These are phyloP conservation scores for Chaetoderma sp. DNA, from an alignment of 2,888 invertebrate species.

Conservation along the genomic window DNA sequence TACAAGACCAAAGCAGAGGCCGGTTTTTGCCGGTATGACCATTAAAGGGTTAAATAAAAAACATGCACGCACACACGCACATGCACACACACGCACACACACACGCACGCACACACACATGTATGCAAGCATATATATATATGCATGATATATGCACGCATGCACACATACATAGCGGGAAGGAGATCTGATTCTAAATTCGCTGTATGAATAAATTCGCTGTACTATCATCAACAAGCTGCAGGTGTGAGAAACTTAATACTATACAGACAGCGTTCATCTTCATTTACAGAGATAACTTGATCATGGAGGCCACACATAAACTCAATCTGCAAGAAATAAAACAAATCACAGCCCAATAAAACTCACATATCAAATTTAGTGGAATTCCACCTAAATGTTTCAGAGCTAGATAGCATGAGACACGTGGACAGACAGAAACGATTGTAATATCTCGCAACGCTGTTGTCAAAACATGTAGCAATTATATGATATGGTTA, in stretches of 20 bases:
- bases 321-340: slow-evolving; percentile 53
- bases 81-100: not conserved
- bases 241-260: slow-evolving; percentile 59
- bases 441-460: no score
- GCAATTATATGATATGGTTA: no score
- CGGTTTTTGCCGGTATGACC: no score
- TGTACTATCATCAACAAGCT: slow-evolving; percentile 46
- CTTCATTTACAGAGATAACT: slow-evolving; percentile 48
- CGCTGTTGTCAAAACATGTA: no score
- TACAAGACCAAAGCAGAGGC: no score
- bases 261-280: slow-evolving; percentile 53
- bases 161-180: not conserved
- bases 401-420: no score
- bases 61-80: not conserved
- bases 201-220: slow-evolving; percentile 38
- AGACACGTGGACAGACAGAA: no score
- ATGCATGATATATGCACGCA: not conserved
- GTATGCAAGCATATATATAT: no score
- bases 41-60: no score
- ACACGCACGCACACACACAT: not conserved
- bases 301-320: slow-evolving; percentile 57
- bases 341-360: slow-evolving; percentile 13
- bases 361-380: no score
- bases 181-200: not conserved
- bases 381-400: no score